Evolutionary conservation across 2,797 vertebrate species (phyloP).

Genomic region (Manis javanica): DNA sequence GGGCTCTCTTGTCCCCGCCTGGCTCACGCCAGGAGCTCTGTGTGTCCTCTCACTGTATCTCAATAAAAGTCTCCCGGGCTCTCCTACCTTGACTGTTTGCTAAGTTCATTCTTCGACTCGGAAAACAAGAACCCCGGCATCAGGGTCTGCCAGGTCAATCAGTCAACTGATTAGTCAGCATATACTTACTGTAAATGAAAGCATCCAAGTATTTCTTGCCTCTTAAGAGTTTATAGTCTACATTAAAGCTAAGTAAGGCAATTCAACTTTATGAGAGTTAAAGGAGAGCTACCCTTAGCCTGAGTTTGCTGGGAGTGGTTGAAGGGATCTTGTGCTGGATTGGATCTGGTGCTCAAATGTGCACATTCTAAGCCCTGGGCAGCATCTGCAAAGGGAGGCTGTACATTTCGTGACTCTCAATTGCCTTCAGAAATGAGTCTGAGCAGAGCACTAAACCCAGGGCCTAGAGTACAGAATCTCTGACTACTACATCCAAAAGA

Average conservation of each 20-base stretch:
- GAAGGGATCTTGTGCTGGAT: background rate
- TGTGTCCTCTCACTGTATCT: too few relatives aligned
- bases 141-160: background rate
- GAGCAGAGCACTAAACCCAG: background rate
- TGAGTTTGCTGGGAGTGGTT: fast-evolving
- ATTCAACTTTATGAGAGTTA: background rate
- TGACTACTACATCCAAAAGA: background rate
- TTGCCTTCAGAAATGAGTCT: background rate
- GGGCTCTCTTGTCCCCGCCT: too few relatives aligned
- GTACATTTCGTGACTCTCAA: background rate
- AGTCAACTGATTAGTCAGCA: background rate
- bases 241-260: background rate
- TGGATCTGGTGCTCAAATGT: background rate
- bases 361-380: background rate
- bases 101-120: too few relatives aligned
- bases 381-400: background rate
- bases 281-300: background rate
- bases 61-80: too few relatives aligned
- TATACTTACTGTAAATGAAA: background rate
- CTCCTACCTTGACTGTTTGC: too few relatives aligned
- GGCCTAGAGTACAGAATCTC: background rate
- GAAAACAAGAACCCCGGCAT: too few relatives aligned
- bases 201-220: background rate
- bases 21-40: too few relatives aligned
- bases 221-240: background rate